These are phyloP conservation scores for Apostichopus parvimensis DNA, from an alignment of 35 echinoderm and acorn worm genomes.

Conservation along the genomic window DNA sequence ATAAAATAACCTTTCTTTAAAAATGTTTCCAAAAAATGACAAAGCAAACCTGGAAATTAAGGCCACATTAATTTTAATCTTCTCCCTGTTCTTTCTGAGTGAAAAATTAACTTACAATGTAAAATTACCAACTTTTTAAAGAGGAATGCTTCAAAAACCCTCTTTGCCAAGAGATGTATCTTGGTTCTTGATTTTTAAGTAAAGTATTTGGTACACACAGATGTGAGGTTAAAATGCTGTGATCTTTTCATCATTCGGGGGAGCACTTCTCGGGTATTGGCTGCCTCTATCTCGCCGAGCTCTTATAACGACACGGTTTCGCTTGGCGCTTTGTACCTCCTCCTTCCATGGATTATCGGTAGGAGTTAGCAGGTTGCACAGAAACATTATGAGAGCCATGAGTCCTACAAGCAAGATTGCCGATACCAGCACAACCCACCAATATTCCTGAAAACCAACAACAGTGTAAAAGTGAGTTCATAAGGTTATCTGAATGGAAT, in stretches of 20 bases:
- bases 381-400: slow-evolving; percentile 80
- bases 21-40: too few species aligned
- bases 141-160: too few species aligned
- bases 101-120: too few species aligned
- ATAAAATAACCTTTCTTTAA: too few species aligned
- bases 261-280: slow-evolving; percentile 38
- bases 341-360: slow-evolving; percentile 92
- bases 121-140: too few species aligned
- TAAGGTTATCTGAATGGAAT: too few species aligned
- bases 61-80: too few species aligned
- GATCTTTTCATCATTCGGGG: slow-evolving; percentile 4
- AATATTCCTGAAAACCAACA: slow-evolving; percentile 61
- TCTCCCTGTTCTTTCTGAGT: too few species aligned
- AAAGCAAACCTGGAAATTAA: too few species aligned
- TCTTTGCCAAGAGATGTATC: too few species aligned
- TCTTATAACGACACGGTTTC: slow-evolving; percentile 61
- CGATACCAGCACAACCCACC: slow-evolving; percentile 74
- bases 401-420: slow-evolving; percentile 58
- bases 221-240: slow-evolving; percentile 25
- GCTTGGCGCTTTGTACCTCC: slow-evolving; percentile 47
- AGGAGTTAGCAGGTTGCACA: slow-evolving; percentile 75
- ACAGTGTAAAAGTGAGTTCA: neutral
- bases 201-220: neutral
- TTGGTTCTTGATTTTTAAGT: too few species aligned
- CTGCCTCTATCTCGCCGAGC: slow-evolving; percentile 70